Evolutionary conservation across 2,888 invertebrate genomes (phyloP), one percentile per base, ranked within the genome.

Genomic region (Pegoplata infirma): DNA sequence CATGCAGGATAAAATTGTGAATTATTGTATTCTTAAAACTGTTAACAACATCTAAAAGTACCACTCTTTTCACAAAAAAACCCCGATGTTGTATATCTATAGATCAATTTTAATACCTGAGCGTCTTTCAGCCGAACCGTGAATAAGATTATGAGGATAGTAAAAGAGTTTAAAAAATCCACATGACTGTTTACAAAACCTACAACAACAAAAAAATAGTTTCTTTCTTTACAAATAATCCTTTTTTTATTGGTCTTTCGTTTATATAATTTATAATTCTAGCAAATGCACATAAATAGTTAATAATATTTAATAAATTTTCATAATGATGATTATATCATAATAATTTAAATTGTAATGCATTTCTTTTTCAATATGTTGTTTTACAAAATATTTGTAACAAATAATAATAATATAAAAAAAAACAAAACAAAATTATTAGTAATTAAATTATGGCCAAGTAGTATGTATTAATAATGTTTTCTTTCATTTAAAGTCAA

Each of bases 251-350:
- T 61, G 67, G 46, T 61, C 61, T 40, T 49, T 56, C 47, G 46
- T 66, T 53, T 67, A 51, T 71, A 49, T 51, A 40, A 59, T 5
- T 61, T 49, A 14, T 69, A 75, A 58, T 55, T 72, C 56, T 73
- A 76, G 51, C 51, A 80, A 79, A 75, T 76, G 61, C 79, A 51
- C 12, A 76, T 67, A 66, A 61, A 61, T 75, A 69, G 47, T 49
- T 44, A 46, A 14, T 14, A 25, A 63, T 46, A 63, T 49, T 32
- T 55, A 61, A 53, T 59, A 17, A 25, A 44, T 23, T 58, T 64
- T 44, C 19, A 40, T 72, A 69, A 46, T 44, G 40, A 49, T 66
- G 36, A 21, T 47, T 36, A 0, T 47, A 55, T 51, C 7, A 59
- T 25, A 61, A 61, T 71, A 59, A 36, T 63, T 63, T 63, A 49